A percentile compares a stretch with the other conserved stretches of the same genome.
phyloP scores from a whole-genome alignment of 2,797 vertebrate species.

The Microchirus variegatus region DNA sequence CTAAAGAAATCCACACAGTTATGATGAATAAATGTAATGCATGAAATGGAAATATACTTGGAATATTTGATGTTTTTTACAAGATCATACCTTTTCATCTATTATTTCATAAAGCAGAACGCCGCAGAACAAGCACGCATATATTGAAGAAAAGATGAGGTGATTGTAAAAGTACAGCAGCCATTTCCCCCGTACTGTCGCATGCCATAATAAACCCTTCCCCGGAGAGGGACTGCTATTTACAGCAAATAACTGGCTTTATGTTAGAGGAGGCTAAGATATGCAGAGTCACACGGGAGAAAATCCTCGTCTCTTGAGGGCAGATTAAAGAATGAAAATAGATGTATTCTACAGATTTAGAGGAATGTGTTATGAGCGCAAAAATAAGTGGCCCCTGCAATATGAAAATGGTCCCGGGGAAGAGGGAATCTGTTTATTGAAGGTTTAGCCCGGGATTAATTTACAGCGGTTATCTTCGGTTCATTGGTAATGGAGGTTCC shows the following conservation, averaged over 20 bases:
- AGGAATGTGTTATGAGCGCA: conserved; percentile 42
- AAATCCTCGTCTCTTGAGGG: conserved; percentile 57
- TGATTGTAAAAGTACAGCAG: conserved; percentile 7
- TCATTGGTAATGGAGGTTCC: background rate
- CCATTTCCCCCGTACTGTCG: conserved; percentile 24
- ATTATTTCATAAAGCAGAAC: no score
- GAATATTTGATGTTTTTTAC: no score
- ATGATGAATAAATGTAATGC: no score
- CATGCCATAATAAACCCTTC: conserved; percentile 40
- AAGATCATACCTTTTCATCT: no score
- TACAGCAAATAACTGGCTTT: conserved; percentile 52
- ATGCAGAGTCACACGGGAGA: conserved; percentile 69
- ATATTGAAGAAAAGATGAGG: background rate
- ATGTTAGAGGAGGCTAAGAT: conserved; percentile 55
- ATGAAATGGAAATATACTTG: no score
- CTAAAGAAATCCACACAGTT: no score
- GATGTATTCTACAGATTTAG: conserved; percentile 47
- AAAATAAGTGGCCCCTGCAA: conserved; percentile 38
- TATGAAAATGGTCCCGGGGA: background rate
- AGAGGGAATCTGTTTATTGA: background rate
- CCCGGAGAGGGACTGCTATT: conserved; percentile 41
- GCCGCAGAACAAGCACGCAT: background rate
- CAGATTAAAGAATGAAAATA: conserved; percentile 60
- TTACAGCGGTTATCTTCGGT: background rate
- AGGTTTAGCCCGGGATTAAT: background rate